Evolutionary conservation across 2,888 invertebrate species (phyloP), one percentile per base, ranked within the genome.

Genomic region (Caprella mutica): DNA sequence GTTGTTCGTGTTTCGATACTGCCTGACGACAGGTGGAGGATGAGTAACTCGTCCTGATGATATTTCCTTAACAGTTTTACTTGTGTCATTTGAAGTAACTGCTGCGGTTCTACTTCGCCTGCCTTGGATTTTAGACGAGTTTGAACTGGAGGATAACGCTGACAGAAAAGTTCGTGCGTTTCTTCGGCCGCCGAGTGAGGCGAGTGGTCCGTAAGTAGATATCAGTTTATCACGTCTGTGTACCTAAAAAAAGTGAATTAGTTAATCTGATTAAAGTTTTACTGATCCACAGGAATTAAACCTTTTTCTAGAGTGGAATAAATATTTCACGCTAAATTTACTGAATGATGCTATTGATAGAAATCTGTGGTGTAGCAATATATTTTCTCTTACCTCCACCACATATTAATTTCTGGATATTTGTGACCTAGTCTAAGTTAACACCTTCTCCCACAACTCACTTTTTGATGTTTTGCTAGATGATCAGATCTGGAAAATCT

Each of bases 401-500:
- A 33, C 14, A 33, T 33, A 33, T 33, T n/a, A n/a, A n/a, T n/a
- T n/a, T n/a, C n/a, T n/a, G n/a, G n/a, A n/a, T n/a, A n/a, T n/a
- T n/a, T n/a, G n/a, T n/a, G n/a, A n/a, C n/a, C n/a, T n/a, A n/a
- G n/a, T n/a, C 35, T 35, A 9, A 35, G 35, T 12, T 35, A 35
- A 35, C 9, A 35, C 9, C 9, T 35, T 24, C 19, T 17, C 29
- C 17, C 26, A n/a, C 9, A 1, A 27, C 51, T 26, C 39, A 77
- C 76, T 67, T 75, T 89, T 17, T 84, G 81, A 72, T 96, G 94
- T 73, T 94, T 94, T 26, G 91, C 82, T 57, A 94, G 78, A 72
- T 96, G 94, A 73, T 96, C 94, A 27, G 91, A 92, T 26, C 94
- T 79, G 1, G 91, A 87, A 73, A 96, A 96, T 63, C 84, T 80